These are phyloP conservation scores for Sebastes flavidus DNA, from an alignment of 2,797 vertebrate species.

Conservation along the genomic window DNA sequence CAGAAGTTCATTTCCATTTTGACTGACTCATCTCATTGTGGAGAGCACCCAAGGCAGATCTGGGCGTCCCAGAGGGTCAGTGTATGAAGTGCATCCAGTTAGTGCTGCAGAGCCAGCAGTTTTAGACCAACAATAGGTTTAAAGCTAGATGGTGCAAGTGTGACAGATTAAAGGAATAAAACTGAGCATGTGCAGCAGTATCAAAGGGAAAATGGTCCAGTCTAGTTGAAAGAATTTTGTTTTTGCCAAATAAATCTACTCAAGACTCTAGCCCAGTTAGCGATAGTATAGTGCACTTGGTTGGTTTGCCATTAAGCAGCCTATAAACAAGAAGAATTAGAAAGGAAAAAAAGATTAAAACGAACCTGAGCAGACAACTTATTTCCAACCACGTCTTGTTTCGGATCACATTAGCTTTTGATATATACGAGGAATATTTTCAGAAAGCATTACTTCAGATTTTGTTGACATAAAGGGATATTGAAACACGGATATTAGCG, in stretches of 20 bases:
- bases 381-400: not conserved
- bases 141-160: not conserved
- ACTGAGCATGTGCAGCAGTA: not conserved
- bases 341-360: not conserved
- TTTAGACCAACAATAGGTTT: constrained; percentile 22
- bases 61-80: constrained; percentile 14
- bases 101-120: constrained; percentile 29
- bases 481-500: constrained; percentile 21
- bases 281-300: not conserved
- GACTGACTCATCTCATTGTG: constrained; percentile 48
- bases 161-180: constrained; percentile 23
- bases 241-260: not conserved
- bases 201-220: not conserved
- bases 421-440: not conserved
- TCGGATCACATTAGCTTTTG: not conserved
- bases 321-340: not conserved
- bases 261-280: not conserved
- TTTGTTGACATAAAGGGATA: constrained; percentile 29
- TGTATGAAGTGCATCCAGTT: constrained; percentile 23
- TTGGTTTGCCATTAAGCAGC: not conserved
- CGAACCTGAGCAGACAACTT: not conserved
- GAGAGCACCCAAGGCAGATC: constrained; percentile 33
- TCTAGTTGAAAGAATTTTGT: not conserved
- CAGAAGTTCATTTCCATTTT: constrained; percentile 30
- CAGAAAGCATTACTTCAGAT: not conserved